Evolutionary conservation across 2,888 invertebrate species (phyloP), one percentile per base, ranked within the genome.

Genomic region (Diachrysia chrysitis): DNA sequence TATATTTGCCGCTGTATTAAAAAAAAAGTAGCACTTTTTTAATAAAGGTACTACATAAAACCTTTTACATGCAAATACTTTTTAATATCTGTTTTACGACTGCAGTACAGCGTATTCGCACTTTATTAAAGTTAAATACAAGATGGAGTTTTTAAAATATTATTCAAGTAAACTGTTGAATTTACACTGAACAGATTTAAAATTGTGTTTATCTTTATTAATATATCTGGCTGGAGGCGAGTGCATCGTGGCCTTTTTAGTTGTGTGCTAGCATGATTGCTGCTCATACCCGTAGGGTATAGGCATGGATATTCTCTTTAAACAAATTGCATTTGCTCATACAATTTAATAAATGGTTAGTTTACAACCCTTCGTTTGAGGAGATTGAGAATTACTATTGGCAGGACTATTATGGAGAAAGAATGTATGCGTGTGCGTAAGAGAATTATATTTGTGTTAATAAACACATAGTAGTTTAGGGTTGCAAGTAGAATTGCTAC

Each of bases 301-400:
- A 73, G 69, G 69, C 71, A 66, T 63, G 66, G 58, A 76, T 81
- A 77, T 73, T 78, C 64, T 74, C 80, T 67, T 77, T 66, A 73
- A 66, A 77, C 64, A 82, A 73, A 76, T 78, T 78, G 79, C 76
- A 75, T 77, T 84, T 70, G 66, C 73, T 70, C 60, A 61, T 70
- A 76, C 83, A 85, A 86, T 86, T 84, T 85, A 84, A 84, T 84
- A 85, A 83, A 83, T 81, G 73, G 77, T 82, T 82, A 76, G 77
- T 83, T 83, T 82, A 63, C 77, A 83, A 81, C 85, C 84, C 83
- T 82, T 81, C 75, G 62, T 58, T 70, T 66, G 25, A 17, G 59
- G 58, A 78, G 71, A 82, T 83, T 70, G 73, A 63, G 72, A 42
- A 76, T 66, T 73, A 72, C 66, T 64, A 65, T 67, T 42, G 65